Conservation (phyloP, 1,140 invertebrate species). For the Streblospio benedicti region DNA sequence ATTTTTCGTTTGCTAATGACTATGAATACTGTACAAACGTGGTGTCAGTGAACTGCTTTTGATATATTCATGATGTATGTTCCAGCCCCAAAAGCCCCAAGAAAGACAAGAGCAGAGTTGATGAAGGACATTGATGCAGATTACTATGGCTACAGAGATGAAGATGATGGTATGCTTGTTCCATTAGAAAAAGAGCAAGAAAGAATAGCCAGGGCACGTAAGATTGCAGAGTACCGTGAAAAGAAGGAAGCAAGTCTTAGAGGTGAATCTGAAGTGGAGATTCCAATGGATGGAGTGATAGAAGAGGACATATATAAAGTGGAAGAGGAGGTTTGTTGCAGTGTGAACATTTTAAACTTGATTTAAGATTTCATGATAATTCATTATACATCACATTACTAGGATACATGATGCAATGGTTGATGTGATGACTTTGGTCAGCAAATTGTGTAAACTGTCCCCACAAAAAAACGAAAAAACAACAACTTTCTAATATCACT, state of each 20-base stretch:
- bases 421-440: no score
- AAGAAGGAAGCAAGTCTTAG: constrained; percentile 40
- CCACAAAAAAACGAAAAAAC: no score
- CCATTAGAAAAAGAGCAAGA: constrained; percentile 78
- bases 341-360: no score
- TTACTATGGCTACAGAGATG: constrained; percentile 97
- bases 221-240: constrained; percentile 48
- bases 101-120: constrained; percentile 87
- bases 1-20: no score
- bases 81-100: constrained; percentile 64
- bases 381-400: no score
- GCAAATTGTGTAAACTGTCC: no score
- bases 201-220: constrained; percentile 50
- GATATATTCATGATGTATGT: background rate
- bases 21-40: no score
- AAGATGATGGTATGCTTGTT: constrained; percentile 90
- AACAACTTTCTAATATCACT: no score
- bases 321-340: background rate
- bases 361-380: no score
- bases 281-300: constrained; percentile 19
- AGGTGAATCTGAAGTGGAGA: constrained; percentile 20
- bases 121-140: constrained; percentile 97
- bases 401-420: no score
- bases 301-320: constrained; percentile 18
- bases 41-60: background rate